phyloP scores from a whole-genome alignment of 1,140 invertebrate genomes.

The Apis florea region DNA sequence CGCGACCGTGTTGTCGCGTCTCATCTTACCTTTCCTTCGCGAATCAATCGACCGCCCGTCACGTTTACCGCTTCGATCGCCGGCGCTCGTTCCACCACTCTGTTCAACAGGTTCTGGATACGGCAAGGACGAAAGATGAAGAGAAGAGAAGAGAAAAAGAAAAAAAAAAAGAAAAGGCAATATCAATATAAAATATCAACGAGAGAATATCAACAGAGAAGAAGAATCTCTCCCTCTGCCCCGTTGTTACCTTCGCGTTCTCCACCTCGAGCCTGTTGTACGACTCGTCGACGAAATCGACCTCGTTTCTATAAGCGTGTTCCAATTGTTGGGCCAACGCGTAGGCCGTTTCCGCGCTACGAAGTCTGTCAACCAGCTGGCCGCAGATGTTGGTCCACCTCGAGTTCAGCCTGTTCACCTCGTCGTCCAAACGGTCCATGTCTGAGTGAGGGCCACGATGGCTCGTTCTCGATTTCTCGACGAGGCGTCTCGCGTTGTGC shows the following conservation, averaged over 20 bases:
- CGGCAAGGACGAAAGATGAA: conserved; percentile 55
- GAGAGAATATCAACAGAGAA: not conserved
- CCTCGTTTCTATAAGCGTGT: conserved; percentile 91
- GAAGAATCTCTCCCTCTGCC: not conserved
- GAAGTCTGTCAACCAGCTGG: conserved; percentile 93
- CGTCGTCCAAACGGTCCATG: conserved; percentile 95
- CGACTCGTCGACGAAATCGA: conserved; percentile 92
- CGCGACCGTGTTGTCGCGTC: conserved; percentile 14
- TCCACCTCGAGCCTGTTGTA: conserved; percentile 89
- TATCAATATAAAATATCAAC: no score
- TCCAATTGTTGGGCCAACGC: conserved; percentile 93
- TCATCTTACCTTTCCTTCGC: conserved; percentile 96
- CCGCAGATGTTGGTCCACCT: conserved; percentile 95
- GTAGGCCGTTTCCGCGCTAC: conserved; percentile 92
- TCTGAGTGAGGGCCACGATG: conserved; percentile 88
- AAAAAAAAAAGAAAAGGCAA: no score
- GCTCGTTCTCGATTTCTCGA: conserved; percentile 89
- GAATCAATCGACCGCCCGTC: conserved; percentile 96
- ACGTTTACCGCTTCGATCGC: conserved; percentile 97
- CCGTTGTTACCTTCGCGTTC: conserved; percentile 88
- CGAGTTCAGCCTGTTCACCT: conserved; percentile 91
- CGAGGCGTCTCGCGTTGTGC: conserved; percentile 90
- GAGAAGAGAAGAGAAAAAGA: conserved; percentile 69
- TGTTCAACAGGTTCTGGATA: conserved; percentile 91
- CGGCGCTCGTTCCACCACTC: conserved; percentile 93